Base-by-base conservation (phyloP, 2,888 invertebrate species). In the Monoplex corrugatus region DNA sequence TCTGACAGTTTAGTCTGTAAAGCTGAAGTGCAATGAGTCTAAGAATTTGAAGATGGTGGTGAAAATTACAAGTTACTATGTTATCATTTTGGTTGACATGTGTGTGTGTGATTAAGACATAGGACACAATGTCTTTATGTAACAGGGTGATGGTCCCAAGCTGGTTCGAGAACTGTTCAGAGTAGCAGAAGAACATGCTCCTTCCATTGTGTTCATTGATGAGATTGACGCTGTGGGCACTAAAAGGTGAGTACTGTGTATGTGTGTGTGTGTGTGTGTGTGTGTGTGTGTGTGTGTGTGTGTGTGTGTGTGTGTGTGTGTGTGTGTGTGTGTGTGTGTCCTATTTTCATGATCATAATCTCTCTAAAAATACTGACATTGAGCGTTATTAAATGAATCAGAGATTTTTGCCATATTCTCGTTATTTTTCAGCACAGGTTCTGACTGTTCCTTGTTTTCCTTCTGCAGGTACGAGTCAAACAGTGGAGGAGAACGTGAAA, bases 221-320 rank as follows among this genome's bases (percentile, higher is more conserved):
- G 99, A 99, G 97, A 99, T 99, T 94, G 99, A 99, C 97, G 99
- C 99, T 45, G 98, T 99, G 28, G 99, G 99, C 89, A 99, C 99
- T 10, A 99, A 99, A 96, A 97, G 97, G 95, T 95, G 87, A 89
- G 90, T 63, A 45, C 38, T 43, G 19, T 16, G 16, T 40, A 44
- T 43, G n/a, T 50, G 10, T 50, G 10, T 50, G 19, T 50, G 50
- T 50, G 50, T 50, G 50, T 13, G 13, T 50, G 50, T 10, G 10
- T 50, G 50, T 13, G 19, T 13, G 19, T 10, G 19, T 13, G 50
- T 50, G 19, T 50, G 10, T 50, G 10, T 13, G 50, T 23, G 82
- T 35, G 16, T 6, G 28, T 82, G 82, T 82, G 44, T 72, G n/a
- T 72, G 72, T 32, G 40, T 86, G 13, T 3, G n/a, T n/a, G n/a